phyloP scores from a whole-genome alignment of 2,888 invertebrate genomes.

The Thymelicus sylvestris region DNA sequence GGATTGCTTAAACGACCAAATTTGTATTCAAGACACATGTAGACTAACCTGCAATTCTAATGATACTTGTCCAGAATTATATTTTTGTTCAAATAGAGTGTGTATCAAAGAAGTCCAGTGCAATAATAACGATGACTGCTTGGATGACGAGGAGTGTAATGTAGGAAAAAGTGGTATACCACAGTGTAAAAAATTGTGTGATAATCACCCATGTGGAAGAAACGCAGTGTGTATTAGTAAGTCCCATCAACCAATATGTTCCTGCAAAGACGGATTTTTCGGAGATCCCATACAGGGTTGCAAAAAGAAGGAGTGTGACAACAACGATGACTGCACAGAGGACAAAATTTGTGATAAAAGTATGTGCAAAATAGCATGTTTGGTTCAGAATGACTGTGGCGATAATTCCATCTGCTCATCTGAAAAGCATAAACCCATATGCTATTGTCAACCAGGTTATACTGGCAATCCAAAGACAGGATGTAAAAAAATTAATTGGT shows the following conservation, averaged over 20 bases:
- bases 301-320: slow-evolving; percentile 90
- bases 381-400: slow-evolving; percentile 93
- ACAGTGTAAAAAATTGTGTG: slow-evolving; percentile 91
- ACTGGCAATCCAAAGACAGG: slow-evolving; percentile 90
- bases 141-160: slow-evolving; percentile 89
- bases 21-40: slow-evolving; percentile 94
- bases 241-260: slow-evolving; percentile 90
- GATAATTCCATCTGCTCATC: slow-evolving; percentile 94
- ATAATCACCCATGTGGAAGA: slow-evolving; percentile 90
- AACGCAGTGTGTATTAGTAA: slow-evolving; percentile 92
- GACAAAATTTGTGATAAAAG: slow-evolving; percentile 93
- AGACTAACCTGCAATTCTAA: slow-evolving; percentile 93
- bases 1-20: slow-evolving; percentile 93
- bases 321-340: slow-evolving; percentile 89
- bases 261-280: slow-evolving; percentile 91
- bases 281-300: slow-evolving; percentile 93
- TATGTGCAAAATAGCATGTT: slow-evolving; percentile 94
- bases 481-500: slow-evolving; percentile 91
- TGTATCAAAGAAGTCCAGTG: slow-evolving; percentile 94
- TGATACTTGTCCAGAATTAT: slow-evolving; percentile 92
- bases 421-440: slow-evolving; percentile 90
- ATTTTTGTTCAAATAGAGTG: slow-evolving; percentile 93
- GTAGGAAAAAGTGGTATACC: slow-evolving; percentile 88
- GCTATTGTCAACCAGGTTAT: slow-evolving; percentile 94
- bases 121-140: slow-evolving; percentile 89